Base-by-base conservation (phyloP, 2,797 vertebrate genomes). In the Trachurus trachurus region DNA sequence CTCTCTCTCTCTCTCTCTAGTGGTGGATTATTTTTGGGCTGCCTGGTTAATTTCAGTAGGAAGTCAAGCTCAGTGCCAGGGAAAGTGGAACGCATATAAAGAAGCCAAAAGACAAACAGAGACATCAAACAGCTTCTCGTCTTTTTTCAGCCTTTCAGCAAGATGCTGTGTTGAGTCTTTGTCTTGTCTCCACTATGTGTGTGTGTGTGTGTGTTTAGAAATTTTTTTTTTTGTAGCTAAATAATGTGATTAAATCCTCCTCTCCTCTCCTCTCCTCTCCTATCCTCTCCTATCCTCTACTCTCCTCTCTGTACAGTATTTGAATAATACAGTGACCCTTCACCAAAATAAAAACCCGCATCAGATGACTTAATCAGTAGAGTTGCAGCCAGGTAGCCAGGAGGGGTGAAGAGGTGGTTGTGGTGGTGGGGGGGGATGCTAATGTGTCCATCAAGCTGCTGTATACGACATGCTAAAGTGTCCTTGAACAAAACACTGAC, bases 21-120 rank as follows among this genome's bases (percentile, higher is more conserved):
- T 57, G 31, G 76, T 87, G 84, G 88, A 89, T 91, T 93, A 92
- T 92, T 91, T 93, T 92, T 93, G 92, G 91, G 78, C 79, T 62
- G 87, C 90, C 80, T 90, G 87, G 92, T 91, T 93, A 88, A 90
- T 94, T 90, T 93, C 86, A 89, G 91, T 68, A 89, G 82, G 85
- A 91, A 92, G 91, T 92, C 88, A 83, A 81, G 82, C 89, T 84
- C 67, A n/a, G 88, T 93, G 92, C 92, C 92, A 92, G 80, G 67
- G 88, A 92, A 94, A 93, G 89, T 92, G 80, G 89, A 93, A 84
- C 88, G 71, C 85, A 81, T 81, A 87, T 80, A 82, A 85, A 89
- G 74, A 86, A 88, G 81, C 82, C 75, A 84, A 86, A 91, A 88
- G 88, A 88, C 89, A 89, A 90, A 92, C 86, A 83, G 80, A 91